These are phyloP conservation scores for Endomychus coccineus DNA, from an alignment of 2,888 invertebrate genomes.

Conservation along the genomic window DNA sequence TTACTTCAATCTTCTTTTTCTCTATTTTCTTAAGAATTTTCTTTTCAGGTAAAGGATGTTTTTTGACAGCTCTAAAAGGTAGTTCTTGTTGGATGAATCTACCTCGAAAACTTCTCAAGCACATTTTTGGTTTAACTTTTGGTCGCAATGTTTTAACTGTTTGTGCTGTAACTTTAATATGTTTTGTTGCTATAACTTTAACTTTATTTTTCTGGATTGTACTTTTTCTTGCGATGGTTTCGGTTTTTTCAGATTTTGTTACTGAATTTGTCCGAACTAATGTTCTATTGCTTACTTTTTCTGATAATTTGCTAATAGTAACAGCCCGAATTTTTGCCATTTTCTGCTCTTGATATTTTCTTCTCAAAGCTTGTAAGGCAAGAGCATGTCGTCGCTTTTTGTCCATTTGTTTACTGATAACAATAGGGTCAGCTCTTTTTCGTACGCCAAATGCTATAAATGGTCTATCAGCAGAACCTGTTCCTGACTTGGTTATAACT, in stretches of 20 bases:
- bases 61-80: constrained; percentile 25
- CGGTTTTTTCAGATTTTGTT: constrained; percentile 33
- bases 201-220: constrained; percentile 34
- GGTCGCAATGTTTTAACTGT: constrained; percentile 32
- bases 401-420: constrained; percentile 43
- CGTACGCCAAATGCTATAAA: constrained; percentile 52
- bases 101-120: constrained; percentile 43
- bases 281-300: constrained; percentile 40
- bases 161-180: constrained; percentile 38
- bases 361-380: constrained; percentile 50
- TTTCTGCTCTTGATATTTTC: constrained; percentile 55
- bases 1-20: constrained; percentile 8
- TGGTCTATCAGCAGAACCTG: constrained; percentile 36
- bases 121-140: constrained; percentile 40
- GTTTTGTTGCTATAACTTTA: constrained; percentile 39
- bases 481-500: constrained; percentile 31
- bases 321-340: constrained; percentile 49
- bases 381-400: constrained; percentile 41
- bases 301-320: constrained; percentile 42
- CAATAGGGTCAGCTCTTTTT: constrained; percentile 49
- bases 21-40: constrained; percentile 17
- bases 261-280: constrained; percentile 46
- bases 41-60: constrained; percentile 18
- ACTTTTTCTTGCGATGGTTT: constrained; percentile 34
- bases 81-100: constrained; percentile 40